A percentile compares a stretch with the other conserved stretches of the same genome.
Evolutionary conservation across 2,113 vertebrate species (phyloP).

Genomic region (Trachemys scripta): DNA sequence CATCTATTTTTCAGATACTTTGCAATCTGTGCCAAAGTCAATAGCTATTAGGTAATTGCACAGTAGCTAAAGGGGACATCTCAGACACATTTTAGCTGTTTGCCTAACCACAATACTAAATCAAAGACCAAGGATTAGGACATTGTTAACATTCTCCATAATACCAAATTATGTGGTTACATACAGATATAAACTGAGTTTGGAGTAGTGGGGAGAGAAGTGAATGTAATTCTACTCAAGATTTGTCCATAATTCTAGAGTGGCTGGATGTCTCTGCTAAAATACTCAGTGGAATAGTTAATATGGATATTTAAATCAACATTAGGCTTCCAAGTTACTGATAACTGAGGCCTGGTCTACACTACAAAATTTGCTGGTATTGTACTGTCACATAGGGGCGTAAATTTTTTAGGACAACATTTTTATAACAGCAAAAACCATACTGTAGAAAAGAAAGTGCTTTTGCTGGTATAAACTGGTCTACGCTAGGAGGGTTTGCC

Average conservation of each 20-base stretch:
- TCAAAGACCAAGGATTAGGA: not conserved
- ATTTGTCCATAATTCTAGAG: not conserved
- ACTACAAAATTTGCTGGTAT: not conserved
- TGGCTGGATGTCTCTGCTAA: slow-evolving; percentile 13
- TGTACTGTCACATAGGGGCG: not conserved
- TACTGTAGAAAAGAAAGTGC: not conserved
- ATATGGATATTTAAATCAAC: not conserved
- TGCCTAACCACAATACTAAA: slow-evolving; percentile 29
- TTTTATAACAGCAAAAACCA: not conserved
- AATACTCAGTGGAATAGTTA: slow-evolving; percentile 4
- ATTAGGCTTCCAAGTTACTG: not conserved
- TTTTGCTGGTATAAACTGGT: not conserved
- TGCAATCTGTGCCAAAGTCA: not conserved
- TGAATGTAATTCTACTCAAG: not conserved
- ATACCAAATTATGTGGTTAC: not conserved
- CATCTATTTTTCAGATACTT: not conserved
- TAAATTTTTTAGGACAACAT: not conserved
- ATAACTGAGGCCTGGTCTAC: not conserved
- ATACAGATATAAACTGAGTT: not conserved
- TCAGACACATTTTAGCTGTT: not conserved
- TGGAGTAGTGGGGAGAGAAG: not conserved
- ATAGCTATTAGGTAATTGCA: not conserved
- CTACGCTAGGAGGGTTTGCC: not conserved
- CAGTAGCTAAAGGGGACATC: not conserved
- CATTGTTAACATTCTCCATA: not conserved